Evolutionary conservation across 2,113 vertebrate genomes (phyloP).

Genomic region (Lophotis ruficrista): DNA sequence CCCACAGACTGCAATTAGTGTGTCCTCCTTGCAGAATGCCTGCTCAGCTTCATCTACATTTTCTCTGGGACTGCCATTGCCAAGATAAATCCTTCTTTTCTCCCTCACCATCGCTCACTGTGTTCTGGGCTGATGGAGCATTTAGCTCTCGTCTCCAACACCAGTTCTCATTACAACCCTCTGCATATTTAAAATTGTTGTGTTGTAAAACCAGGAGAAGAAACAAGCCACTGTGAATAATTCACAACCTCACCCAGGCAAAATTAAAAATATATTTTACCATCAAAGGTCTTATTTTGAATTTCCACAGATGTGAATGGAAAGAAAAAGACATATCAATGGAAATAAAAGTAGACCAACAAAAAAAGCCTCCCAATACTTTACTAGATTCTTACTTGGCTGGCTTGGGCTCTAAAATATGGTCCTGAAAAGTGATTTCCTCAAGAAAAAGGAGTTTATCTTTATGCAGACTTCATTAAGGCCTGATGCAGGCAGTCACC

Average conservation of each 20-base stretch:
- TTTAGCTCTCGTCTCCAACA: slow-evolving; percentile 36
- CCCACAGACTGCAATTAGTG: background rate
- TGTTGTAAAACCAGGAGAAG: slow-evolving; percentile 66
- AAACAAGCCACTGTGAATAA: slow-evolving; percentile 74
- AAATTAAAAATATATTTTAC: slow-evolving; percentile 84
- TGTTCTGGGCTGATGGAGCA: background rate
- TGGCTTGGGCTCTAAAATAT: background rate
- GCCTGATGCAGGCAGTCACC: background rate
- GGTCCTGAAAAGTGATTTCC: background rate
- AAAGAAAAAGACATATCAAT: background rate
- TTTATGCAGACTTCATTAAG: background rate
- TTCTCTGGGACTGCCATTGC: slow-evolving; percentile 2
- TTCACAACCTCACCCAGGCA: slow-evolving; percentile 64
- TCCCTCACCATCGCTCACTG: background rate
- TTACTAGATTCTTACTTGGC: background rate
- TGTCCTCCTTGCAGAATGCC: slow-evolving; percentile 45
- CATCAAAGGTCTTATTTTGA: slow-evolving; percentile 44
- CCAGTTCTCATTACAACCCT: slow-evolving; percentile 16
- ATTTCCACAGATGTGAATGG: slow-evolving; percentile 3
- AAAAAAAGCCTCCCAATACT: background rate
- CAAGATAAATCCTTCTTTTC: slow-evolving; percentile 26
- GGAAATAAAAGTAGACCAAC: background rate
- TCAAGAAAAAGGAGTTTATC: background rate
- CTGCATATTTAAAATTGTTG: slow-evolving; percentile 76
- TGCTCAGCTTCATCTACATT: slow-evolving; percentile 1